Conservation (phyloP, 2,113 vertebrate genomes). For the Thryonomys swinderianus region DNA sequence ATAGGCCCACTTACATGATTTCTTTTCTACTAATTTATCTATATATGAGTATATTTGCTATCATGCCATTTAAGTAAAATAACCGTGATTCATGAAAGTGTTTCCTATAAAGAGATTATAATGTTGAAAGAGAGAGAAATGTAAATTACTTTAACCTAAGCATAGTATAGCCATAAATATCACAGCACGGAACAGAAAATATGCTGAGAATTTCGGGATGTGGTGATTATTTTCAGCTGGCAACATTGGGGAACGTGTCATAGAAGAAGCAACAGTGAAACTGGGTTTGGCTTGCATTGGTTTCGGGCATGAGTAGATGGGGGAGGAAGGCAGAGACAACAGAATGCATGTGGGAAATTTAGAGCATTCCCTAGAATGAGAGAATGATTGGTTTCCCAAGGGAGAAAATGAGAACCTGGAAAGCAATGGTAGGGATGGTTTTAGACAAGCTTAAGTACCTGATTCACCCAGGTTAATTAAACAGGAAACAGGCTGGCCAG, state of each 20-base stretch:
- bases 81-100: not conserved
- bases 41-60: not conserved
- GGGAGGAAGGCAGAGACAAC: not conserved
- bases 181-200: not conserved
- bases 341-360: not conserved
- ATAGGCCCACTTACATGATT: not conserved
- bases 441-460: not conserved
- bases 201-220: not conserved
- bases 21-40: not conserved
- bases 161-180: not conserved
- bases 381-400: not conserved
- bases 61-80: not conserved
- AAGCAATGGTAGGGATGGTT: not conserved
- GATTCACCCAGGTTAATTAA: not conserved
- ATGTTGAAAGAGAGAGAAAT: not conserved
- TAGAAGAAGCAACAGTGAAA: not conserved
- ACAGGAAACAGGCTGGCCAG: not conserved
- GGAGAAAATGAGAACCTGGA: not conserved
- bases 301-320: not conserved
- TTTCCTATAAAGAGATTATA: constrained; percentile 9
- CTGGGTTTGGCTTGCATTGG: not conserved
- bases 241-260: not conserved
- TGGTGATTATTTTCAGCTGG: not conserved
- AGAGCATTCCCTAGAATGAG: not conserved
- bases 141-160: not conserved